A percentile compares a stretch with the other conserved stretches of the same genome.
These are phyloP conservation scores for Sebastiscus tertius DNA, from an alignment of 2,797 vertebrate genomes.

Conservation along the genomic window DNA sequence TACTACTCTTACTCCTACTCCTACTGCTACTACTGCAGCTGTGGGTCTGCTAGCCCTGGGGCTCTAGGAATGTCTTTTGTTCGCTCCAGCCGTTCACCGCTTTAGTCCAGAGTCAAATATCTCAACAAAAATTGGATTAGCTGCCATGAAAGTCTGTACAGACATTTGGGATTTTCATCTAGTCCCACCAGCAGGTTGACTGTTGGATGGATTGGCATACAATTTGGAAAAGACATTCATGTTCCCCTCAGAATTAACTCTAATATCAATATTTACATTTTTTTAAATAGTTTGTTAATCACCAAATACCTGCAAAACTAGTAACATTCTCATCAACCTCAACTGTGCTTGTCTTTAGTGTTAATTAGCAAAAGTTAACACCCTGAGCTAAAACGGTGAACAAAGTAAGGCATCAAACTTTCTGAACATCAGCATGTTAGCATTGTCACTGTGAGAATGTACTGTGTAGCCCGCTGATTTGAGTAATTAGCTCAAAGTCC, in stretches of 20 bases:
- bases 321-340: background rate
- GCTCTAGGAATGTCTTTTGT: background rate
- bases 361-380: background rate
- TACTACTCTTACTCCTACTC: background rate
- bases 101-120: background rate
- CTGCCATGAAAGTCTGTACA: background rate
- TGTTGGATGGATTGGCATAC: background rate
- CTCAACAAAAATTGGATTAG: background rate
- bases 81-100: background rate
- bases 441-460: too few species aligned
- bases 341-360: background rate
- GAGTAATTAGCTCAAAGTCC: background rate
- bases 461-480: background rate
- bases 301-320: background rate
- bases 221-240: background rate
- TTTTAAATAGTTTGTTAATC: background rate
- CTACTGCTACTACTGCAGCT: background rate
- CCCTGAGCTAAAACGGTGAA: background rate
- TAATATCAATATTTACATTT: background rate
- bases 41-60: background rate
- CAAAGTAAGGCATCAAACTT: background rate
- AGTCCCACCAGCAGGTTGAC: background rate
- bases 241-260: background rate
- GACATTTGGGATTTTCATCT: background rate
- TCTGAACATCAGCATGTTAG: too few species aligned